Conservation (phyloP, 53 echinoderm and acorn worm species). For the Holothuria leucospilota region DNA sequence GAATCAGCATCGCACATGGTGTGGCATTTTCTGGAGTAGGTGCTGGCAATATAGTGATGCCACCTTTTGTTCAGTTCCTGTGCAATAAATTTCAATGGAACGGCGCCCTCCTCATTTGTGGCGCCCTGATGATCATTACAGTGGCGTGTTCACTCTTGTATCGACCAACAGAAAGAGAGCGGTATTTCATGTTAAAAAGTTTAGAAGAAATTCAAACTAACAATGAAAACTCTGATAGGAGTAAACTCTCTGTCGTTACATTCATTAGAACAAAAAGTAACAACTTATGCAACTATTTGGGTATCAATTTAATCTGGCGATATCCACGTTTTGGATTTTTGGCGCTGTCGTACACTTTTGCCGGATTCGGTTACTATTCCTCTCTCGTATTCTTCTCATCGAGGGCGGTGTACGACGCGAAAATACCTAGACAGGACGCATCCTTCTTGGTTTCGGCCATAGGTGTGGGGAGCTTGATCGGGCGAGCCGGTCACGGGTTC, state of each 20-base stretch:
- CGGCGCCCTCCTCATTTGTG: slow-evolving; percentile 53
- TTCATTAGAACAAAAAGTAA: neutral
- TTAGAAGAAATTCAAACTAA: neutral
- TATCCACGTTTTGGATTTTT: slow-evolving; percentile 18
- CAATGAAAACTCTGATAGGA: neutral
- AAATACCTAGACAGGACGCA: slow-evolving; percentile 53
- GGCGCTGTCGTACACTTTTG: neutral
- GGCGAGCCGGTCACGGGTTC: slow-evolving; percentile 54
- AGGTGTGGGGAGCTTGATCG: slow-evolving; percentile 58
- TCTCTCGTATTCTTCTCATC: slow-evolving; percentile 47
- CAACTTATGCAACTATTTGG: slow-evolving; percentile 18
- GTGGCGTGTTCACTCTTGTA: neutral
- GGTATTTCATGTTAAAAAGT: slow-evolving; percentile 18
- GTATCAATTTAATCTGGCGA: slow-evolving; percentile 39
- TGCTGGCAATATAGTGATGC: slow-evolving; percentile 57
- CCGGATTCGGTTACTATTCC: slow-evolving; percentile 56
- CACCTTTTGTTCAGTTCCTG: slow-evolving; percentile 54
- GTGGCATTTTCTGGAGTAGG: slow-evolving; percentile 68
- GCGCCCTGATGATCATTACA: slow-evolving; percentile 32
- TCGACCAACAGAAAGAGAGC: slow-evolving; percentile 36
- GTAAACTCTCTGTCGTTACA: neutral
- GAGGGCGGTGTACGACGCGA: slow-evolving; percentile 51
- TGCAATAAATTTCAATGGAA: slow-evolving; percentile 50
- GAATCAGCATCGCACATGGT: slow-evolving; percentile 59
- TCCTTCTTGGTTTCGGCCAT: slow-evolving; percentile 60